Conservation (phyloP, 2,113 vertebrate genomes). For the Anser brachyrhynchus region DNA sequence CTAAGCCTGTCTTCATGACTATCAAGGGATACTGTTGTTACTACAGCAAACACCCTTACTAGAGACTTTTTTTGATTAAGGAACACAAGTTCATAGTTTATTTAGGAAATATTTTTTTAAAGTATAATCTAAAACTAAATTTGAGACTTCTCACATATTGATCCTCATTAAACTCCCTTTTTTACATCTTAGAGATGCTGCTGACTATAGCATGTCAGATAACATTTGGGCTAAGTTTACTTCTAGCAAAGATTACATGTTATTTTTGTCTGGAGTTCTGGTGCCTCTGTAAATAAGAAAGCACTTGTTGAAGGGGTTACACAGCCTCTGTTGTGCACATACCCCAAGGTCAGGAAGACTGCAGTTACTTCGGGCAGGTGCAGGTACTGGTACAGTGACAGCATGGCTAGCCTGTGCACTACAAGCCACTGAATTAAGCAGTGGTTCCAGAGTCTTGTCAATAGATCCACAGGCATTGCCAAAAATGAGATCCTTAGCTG, state of each 20-base stretch:
- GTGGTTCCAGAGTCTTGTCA: background rate
- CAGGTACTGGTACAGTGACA: background rate
- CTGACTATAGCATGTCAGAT: background rate
- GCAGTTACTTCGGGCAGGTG: background rate
- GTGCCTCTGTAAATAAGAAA: background rate
- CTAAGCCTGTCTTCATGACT: background rate
- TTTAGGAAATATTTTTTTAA: background rate
- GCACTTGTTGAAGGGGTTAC: background rate
- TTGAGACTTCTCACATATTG: background rate
- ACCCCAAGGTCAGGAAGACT: background rate
- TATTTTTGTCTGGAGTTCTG: background rate
- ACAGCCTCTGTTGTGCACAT: background rate
- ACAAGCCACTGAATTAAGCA: background rate
- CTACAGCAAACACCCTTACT: background rate
- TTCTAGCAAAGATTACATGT: background rate
- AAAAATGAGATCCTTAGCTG: background rate
- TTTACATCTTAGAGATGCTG: background rate
- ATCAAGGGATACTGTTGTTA: background rate
- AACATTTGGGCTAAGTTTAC: background rate
- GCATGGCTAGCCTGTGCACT: background rate
- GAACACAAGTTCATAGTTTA: background rate
- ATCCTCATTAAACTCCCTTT: background rate
- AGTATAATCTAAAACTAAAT: background rate
- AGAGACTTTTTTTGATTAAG: background rate
- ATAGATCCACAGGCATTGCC: background rate